Conservation (phyloP, 1,140 invertebrate genomes). For the Drosophila dunni region DNA sequence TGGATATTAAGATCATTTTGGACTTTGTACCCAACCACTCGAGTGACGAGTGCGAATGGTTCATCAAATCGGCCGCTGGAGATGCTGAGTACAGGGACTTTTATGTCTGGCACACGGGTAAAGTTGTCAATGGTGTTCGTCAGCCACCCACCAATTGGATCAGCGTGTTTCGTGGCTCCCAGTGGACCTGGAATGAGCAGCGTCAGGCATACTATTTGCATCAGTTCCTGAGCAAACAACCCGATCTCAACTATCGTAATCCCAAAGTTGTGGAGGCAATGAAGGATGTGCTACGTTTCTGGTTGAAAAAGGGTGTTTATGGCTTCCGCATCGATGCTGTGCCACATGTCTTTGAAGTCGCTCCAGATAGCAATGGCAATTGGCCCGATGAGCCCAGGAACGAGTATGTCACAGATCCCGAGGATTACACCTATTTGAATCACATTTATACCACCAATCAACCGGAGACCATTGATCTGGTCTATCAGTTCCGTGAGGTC, state of each 20-base stretch:
- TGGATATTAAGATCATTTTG: constrained; percentile 90
- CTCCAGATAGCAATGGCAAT: constrained; percentile 86
- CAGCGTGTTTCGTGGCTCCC: constrained; percentile 88
- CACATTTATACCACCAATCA: constrained; percentile 89
- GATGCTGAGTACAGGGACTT: constrained; percentile 88
- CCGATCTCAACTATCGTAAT: constrained; percentile 91
- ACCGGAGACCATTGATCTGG: constrained; percentile 86
- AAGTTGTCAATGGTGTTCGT: constrained; percentile 83
- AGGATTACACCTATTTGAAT: constrained; percentile 86
- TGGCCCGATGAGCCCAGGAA: constrained; percentile 86
- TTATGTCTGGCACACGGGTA: constrained; percentile 89
- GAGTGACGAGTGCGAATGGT: constrained; percentile 90
- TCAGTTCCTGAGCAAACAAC: constrained; percentile 89
- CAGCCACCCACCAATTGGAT: constrained; percentile 89
- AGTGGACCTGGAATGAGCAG: constrained; percentile 89
- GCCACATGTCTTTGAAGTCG: constrained; percentile 86
- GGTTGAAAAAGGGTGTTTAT: constrained; percentile 90
- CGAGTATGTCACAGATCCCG: constrained; percentile 65
- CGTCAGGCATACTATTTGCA: constrained; percentile 91
- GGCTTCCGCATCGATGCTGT: constrained; percentile 91
- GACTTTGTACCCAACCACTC: constrained; percentile 95
- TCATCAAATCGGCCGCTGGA: constrained; percentile 86
- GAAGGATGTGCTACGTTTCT: constrained; percentile 89
- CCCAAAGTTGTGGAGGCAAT: constrained; percentile 87
- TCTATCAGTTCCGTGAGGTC: constrained; percentile 86